Base-by-base conservation (phyloP, 2,113 vertebrate species). In the Noturus placidus region DNA sequence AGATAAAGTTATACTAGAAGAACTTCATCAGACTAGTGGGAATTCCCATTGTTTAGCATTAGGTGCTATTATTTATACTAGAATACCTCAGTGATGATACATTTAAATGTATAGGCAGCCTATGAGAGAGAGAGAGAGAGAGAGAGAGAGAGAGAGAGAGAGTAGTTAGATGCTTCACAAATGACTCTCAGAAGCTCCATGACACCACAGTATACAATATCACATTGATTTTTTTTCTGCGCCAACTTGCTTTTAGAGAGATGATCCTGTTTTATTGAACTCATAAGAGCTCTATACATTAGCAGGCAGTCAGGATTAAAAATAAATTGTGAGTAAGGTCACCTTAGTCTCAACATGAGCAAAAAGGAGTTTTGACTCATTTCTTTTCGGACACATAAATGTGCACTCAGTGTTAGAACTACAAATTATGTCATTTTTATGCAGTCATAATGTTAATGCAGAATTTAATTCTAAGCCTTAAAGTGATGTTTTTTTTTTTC, bases 301-400 rank as follows among this genome's bases (percentile, higher is more conserved):
- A 91, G 84, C 84, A 85, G 74, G 56, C 70, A 89, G 78, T 83
- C 85, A 83, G 70, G 85, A 90, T 84, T 83, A 89, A 90, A 90
- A 88, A 90, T 87, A 92, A 92, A 90, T 89, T 85, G 54, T 80
- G 88, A 90, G 81, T 83, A 91, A 90, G 81, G 87, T 89, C 91
- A 88, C 86, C 87, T 72, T 69, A 83, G 77, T 84, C 65, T 88
- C 35, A 87, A 22, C 50, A 77, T 52, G 27, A 50, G 35, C 88
- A 87, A 33, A 87, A 83, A 84, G 79, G 46, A 91, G 91, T 89
- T 82, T 81, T 89, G 85, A 90, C 89, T 56, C 46, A 20, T 25
- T 38, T 8, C 42, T 46, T 63, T 63, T 15, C 1, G 4, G 22
- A 15, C 27, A 7, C 81, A 46, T 74, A 13, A 17, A 46, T 50